Evolutionary conservation across 2,797 vertebrate species (phyloP), one percentile per base, ranked within the genome.

Genomic region (Ceyx erithaca): DNA sequence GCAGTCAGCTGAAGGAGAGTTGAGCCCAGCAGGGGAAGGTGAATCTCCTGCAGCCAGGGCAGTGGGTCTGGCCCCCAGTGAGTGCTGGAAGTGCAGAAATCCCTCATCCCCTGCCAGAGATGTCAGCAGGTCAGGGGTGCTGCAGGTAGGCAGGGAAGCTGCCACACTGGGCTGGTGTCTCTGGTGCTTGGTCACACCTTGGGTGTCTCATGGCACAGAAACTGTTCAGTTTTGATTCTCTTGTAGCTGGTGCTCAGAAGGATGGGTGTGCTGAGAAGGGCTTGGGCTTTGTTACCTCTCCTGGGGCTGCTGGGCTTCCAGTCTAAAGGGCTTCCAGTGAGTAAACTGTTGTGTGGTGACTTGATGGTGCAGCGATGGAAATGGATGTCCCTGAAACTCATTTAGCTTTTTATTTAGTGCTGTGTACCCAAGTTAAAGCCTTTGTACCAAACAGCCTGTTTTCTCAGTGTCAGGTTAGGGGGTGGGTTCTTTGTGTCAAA

Each of bases 241-340:
- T 9, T 43, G 59, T 4, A 7, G 43, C 57, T 30, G 0, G 2
- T 33, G 40, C 33, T 72, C 41, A 9, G 51, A 4, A 37, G 55
- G 59, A 9, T 0, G 8, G 19, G 33, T 12, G 2, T 26, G 51
- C 22, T 1, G 7, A 45, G 63, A 21, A 57, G 1, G 6, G 4
- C 4, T 0, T 1, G 23, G 69, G 20, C 33, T 72, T 3, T 2
- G 0, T 12, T 7, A 5, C 1, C 12, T 41, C 49, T 28, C 16
- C 10, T 4, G 13, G 54, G 30, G 16, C n/a, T 14, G 1, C 1
- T 0, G 64, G 9, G 5, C n/a, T 3, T 9, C n/a, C 22, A 5
- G 21, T 5, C 5, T 20, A 28, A 14, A 37, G 51, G n/a, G 3
- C 55, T 13, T 28, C 11, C 28, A 10, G 21, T 13, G 14, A 41